These are phyloP conservation scores for Pachliopta kotzebuea DNA, from an alignment of 2,888 invertebrate species.

Conservation along the genomic window DNA sequence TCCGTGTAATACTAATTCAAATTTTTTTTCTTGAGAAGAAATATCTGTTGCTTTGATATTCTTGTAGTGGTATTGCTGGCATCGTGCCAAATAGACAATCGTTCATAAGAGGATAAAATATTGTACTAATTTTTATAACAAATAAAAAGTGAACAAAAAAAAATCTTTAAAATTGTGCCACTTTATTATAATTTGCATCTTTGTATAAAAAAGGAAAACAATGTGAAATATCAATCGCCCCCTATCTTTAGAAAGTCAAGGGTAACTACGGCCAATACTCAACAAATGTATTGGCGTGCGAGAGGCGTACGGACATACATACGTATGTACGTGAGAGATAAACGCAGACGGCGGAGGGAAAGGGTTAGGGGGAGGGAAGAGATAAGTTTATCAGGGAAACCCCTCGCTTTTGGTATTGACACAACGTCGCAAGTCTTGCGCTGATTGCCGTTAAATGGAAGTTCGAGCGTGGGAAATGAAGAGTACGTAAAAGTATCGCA, in stretches of 20 bases:
- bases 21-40: constrained; percentile 62
- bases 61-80: constrained; percentile 59
- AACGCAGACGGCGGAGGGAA: constrained; percentile 58
- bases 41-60: constrained; percentile 65
- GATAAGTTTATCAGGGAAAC: constrained; percentile 79
- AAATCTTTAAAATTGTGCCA: background rate
- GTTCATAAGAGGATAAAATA: constrained; percentile 64
- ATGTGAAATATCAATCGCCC: background rate
- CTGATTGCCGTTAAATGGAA: constrained; percentile 77
- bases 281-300: constrained; percentile 53
- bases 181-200: background rate
- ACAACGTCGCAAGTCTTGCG: constrained; percentile 72
- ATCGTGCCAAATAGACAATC: constrained; percentile 68
- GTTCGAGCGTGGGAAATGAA: constrained; percentile 62
- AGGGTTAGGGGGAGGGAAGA: constrained; percentile 48
- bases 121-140: constrained; percentile 54
- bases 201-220: background rate
- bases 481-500: constrained; percentile 49
- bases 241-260: constrained; percentile 19
- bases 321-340: constrained; percentile 68
- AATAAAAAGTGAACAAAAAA: constrained; percentile 41
- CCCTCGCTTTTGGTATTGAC: constrained; percentile 78
- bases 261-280: constrained; percentile 28
- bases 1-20: constrained; percentile 44
- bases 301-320: constrained; percentile 42